Evolutionary conservation across 2,888 invertebrate species (phyloP).

Genomic region (Phytoseiulus persimilis): DNA sequence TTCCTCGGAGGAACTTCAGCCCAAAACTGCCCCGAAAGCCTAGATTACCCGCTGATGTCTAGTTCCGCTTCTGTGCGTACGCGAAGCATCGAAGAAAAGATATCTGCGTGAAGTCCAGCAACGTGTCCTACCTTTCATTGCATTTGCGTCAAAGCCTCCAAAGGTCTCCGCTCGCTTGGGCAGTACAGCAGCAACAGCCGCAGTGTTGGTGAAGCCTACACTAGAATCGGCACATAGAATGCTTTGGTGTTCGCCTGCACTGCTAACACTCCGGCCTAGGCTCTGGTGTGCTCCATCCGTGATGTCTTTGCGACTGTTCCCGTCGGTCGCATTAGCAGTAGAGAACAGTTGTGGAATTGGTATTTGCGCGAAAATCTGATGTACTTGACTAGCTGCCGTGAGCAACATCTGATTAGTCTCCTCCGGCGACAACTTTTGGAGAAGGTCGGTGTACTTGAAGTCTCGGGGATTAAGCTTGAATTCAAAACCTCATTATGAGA

Average conservation of each 20-base stretch:
- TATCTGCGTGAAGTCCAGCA: background rate
- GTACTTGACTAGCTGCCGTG: constrained; percentile 37
- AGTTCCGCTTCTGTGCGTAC: too few species aligned
- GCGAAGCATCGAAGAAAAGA: background rate
- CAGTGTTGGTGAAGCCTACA: constrained; percentile 57
- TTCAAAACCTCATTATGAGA: background rate
- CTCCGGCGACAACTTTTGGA: constrained; percentile 36
- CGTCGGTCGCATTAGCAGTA: constrained; percentile 60
- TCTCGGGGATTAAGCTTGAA: constrained; percentile 21
- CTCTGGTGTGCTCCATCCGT: constrained; percentile 58
- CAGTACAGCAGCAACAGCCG: constrained; percentile 64
- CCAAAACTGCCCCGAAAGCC: background rate
- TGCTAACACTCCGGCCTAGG: constrained; percentile 80
- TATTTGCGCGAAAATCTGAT: constrained; percentile 29
- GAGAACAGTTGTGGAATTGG: constrained; percentile 51
- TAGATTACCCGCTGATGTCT: too few species aligned
- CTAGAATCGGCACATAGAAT: background rate
- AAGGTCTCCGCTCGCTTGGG: constrained; percentile 92
- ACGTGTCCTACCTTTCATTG: constrained; percentile 7
- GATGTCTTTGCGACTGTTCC: constrained; percentile 6
- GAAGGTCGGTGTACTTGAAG: constrained; percentile 29
- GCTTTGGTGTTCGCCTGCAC: constrained; percentile 84
- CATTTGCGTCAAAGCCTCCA: constrained; percentile 70
- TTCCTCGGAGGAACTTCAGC: background rate
- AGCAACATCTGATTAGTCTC: constrained; percentile 39